A percentile compares a stretch with the other conserved stretches of the same genome.
These are phyloP conservation scores for Tholera decimalis DNA, from an alignment of 2,888 invertebrate species.

Conservation along the genomic window DNA sequence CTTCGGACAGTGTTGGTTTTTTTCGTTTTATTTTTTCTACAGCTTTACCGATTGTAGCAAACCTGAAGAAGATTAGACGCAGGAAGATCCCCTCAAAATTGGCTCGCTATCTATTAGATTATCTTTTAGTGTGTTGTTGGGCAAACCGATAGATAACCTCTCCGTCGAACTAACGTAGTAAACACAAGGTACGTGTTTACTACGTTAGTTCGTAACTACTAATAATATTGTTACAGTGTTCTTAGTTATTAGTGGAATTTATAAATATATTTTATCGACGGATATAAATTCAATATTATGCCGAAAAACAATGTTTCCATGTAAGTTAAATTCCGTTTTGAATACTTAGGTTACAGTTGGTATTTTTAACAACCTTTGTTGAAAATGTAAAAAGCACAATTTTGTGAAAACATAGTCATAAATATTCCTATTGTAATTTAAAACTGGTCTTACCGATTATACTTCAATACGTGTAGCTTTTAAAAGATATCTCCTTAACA, in stretches of 20 bases:
- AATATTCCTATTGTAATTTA: neutral
- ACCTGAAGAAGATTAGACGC: slow-evolving; percentile 55
- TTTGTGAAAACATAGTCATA: slow-evolving; percentile 14
- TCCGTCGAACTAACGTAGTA: slow-evolving; percentile 8
- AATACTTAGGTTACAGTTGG: slow-evolving; percentile 8
- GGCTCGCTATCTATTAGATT: slow-evolving; percentile 53
- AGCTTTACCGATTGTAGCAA: slow-evolving; percentile 15
- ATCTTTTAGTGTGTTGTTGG: slow-evolving; percentile 41
- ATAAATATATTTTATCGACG: too few species aligned
- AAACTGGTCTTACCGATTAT: neutral
- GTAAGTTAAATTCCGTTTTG: slow-evolving; percentile 15
- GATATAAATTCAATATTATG: too few species aligned
- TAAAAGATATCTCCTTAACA: slow-evolving; percentile 2
- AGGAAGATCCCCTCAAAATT: slow-evolving; percentile 18
- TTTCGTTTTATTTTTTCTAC: too few species aligned
- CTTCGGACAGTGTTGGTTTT: neutral
- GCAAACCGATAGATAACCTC: slow-evolving; percentile 9
- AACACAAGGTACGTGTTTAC: too few species aligned
- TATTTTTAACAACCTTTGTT: slow-evolving; percentile 16
- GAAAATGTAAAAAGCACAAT: neutral
- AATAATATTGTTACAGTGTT: slow-evolving; percentile 1
- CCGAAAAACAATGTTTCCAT: too few species aligned
- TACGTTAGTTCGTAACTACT: neutral
- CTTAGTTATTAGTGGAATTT: neutral
- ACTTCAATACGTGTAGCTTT: neutral